Evolutionary conservation across 2,888 invertebrate genomes (phyloP), one percentile per base, ranked within the genome.

Genomic region (Napeogenes inachia): DNA sequence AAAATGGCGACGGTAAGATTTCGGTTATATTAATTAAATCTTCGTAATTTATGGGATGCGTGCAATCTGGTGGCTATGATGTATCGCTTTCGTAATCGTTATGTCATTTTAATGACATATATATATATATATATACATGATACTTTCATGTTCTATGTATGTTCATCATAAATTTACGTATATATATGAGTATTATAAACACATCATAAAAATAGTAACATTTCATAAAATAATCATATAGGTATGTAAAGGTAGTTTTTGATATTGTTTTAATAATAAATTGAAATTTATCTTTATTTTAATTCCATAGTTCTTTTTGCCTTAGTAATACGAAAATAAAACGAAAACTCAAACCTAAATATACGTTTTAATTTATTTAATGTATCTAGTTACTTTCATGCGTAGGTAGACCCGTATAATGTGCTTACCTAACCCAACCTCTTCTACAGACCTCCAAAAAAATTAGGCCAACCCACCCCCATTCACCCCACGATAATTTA

Each of bases 1-100:
- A 89, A 89, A 84, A 89, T 89, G 89, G 89, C 89, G 79, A 80
- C 78, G 80, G 83, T 90, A 90, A 90, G 89, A 90, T 90, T 89
- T 89, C 82, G 80, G 85, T 79, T 81, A 84, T 84, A 89, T 87
- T 88, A 89, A 89, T 90, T 90, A 88, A 89, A 89, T 89, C 89
- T 89, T 89, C 83, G 82, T 90, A 86, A 90, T 90, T 89, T 90
- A 90, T 87, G 84, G 79, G 73, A 76, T 75, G 78, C 73, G 81
- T 78, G 79, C 74, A 87, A 84, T 83, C 78, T 87, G 87, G 72
- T 78, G 75, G 78, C 70, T 74, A 72, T 85, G 83, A 88, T 89
- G 87, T 86, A 89, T 89, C 78, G 82, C 80, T 85, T 85, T 85
- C 77, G 79, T 67, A 75, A 71, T 75, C 80, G 83, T 83, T 78